phyloP scores from a whole-genome alignment of 2,113 vertebrate species.

The Callopanchax toddi region DNA sequence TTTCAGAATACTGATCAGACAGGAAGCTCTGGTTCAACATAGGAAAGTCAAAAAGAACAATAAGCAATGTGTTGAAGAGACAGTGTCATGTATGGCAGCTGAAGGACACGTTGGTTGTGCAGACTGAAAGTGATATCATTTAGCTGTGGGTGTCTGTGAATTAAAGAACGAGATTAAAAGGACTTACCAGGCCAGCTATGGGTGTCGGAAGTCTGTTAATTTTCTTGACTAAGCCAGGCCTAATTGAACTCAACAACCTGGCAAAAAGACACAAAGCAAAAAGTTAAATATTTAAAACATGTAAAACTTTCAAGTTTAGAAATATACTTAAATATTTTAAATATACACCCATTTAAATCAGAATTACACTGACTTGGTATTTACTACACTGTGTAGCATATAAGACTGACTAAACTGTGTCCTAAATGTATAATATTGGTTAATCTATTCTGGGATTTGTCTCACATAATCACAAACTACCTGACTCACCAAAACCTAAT shows the following conservation, averaged over 20 bases:
- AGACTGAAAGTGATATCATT: slow-evolving; percentile 15
- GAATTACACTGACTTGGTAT: too few relatives aligned
- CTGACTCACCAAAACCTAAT: too few relatives aligned
- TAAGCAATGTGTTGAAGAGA: neutral
- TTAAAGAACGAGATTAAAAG: neutral
- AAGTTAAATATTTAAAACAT: too few relatives aligned
- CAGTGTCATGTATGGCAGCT: slow-evolving; percentile 13
- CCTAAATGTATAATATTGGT: too few relatives aligned
- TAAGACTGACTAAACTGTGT: too few relatives aligned
- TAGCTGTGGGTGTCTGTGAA: neutral
- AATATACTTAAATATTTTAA: too few relatives aligned
- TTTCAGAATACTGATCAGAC: neutral
- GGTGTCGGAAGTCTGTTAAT: slow-evolving; percentile 95
- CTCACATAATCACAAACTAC: too few relatives aligned
- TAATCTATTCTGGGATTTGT: too few relatives aligned
- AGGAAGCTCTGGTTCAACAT: neutral
- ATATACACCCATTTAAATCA: too few relatives aligned
- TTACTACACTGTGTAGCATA: too few relatives aligned
- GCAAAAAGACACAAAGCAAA: slow-evolving; percentile 32
- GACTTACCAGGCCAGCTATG: slow-evolving; percentile 88
- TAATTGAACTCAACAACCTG: slow-evolving; percentile 95
- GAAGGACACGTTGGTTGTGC: slow-evolving; percentile 20
- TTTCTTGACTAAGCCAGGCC: slow-evolving; percentile 94
- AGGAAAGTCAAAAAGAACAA: neutral
- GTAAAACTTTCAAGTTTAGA: neutral